Evolutionary conservation across 2,888 invertebrate genomes (phyloP), one percentile per base, ranked within the genome.

Genomic region (Gymnoscelis rufifasciata): DNA sequence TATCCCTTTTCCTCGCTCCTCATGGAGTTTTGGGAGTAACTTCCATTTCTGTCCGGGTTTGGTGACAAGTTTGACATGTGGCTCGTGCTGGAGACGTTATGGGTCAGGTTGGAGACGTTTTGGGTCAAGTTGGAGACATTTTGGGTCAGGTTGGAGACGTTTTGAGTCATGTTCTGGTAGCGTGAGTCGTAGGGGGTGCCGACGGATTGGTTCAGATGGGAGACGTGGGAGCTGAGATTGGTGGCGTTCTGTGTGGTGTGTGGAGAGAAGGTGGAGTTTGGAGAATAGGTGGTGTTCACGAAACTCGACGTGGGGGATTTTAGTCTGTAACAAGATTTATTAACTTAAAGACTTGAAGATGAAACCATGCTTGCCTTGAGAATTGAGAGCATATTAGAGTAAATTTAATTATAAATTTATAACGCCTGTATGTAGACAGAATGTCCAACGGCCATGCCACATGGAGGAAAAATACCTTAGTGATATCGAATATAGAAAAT

Each of bases 241-340:
- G 68, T 72, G 1, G 64, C 61, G 56, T 69, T 66, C 26, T 65
- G 63, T 0, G 60, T 51, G 12, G 52, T 41, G 42, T 78, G 75
- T 0, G 75, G 67, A 0, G 77, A 69, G 64, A 74, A 78, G 0
- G 83, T 80, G 52, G 78, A 82, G 75, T 87, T 87, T 0, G 87
- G 87, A 6, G 78, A 79, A 73, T 83, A 87, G 0, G 87, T 88
- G 0, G 86, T 87, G 72, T 87, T 87, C 3, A 64, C 74, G 69
- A 81, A 87, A 27, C 84, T 86, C 62, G 80, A 81, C 51, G 71
- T 84, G 0, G 83, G 79, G 0, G 80, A 73, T 51, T 83, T 83
- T 56, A 81, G 71, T 59, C 83, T 83, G 74, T 0, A 71, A 69
- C 8, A 26, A 7, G n/a, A n/a, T 8, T 6, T 7, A 7, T 6